Percentiles rank a stretch among this genome's conserved stretches.
phyloP scores from a whole-genome alignment of 2,888 invertebrate genomes.

The Heliconius ethilla region DNA sequence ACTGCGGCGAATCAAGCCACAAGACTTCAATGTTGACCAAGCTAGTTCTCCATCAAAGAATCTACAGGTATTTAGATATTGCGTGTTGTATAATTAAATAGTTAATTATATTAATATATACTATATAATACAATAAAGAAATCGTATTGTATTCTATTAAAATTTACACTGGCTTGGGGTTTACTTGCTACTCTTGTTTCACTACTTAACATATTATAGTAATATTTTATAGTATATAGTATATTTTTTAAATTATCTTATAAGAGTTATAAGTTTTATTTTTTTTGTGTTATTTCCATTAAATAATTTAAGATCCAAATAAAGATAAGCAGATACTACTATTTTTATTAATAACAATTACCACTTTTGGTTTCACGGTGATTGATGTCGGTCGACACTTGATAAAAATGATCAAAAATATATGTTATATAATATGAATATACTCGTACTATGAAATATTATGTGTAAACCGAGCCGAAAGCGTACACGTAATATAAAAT shows the following conservation, averaged over 20 bases:
- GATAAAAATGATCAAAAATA: no score
- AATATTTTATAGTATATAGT: neutral
- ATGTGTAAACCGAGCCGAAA: no score
- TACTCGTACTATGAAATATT: no score
- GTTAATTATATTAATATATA: no score
- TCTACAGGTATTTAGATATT: slow-evolving; percentile 55
- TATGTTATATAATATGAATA: no score
- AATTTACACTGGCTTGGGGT: neutral
- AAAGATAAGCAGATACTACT: no score
- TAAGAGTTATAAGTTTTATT: neutral
- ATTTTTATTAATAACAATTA: no score
- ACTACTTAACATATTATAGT: neutral
- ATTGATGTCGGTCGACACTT: no score
- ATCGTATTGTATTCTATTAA: neutral
- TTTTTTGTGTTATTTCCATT: no score
- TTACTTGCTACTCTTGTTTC: neutral
- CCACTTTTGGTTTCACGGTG: no score
- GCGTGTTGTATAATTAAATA: neutral
- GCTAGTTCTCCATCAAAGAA: slow-evolving; percentile 61
- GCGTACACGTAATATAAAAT: no score
- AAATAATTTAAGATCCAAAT: no score
- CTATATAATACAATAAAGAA: neutral
- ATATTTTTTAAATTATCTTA: neutral
- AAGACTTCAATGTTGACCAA: slow-evolving; percentile 70
- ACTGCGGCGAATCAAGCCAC: slow-evolving; percentile 61